Conservation (phyloP, 2,113 vertebrate genomes). For the Ochotona princeps region DNA sequence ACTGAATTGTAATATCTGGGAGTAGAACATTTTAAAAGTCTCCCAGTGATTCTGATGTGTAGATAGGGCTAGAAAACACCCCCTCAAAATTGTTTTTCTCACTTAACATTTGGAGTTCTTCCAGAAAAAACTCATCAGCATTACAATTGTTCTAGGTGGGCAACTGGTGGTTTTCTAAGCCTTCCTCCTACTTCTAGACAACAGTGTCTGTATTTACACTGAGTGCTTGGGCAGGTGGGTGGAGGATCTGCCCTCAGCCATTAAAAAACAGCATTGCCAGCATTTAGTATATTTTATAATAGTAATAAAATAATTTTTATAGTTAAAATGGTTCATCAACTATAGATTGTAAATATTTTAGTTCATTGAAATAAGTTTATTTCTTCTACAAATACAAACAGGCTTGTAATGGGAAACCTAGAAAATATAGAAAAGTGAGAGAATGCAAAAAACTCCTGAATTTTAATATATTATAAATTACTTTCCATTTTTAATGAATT, state of each 20-base stretch:
- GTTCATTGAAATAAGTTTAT: constrained; percentile 42
- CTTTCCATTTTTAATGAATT: constrained; percentile 45
- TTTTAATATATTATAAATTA: constrained; percentile 45
- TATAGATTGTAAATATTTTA: constrained; percentile 37
- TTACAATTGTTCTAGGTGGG: neutral
- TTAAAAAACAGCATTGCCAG: neutral
- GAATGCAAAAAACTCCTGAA: neutral
- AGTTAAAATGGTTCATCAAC: neutral
- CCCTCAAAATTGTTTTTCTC: neutral
- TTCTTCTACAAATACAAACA: neutral
- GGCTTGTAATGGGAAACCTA: neutral
- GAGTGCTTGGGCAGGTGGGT: neutral
- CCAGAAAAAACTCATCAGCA: neutral
- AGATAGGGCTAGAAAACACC: neutral
- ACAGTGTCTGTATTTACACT: neutral
- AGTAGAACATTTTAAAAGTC: neutral
- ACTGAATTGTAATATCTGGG: neutral
- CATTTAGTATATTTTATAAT: neutral
- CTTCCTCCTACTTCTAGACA: neutral
- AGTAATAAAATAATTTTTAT: constrained; percentile 19
- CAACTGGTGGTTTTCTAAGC: neutral
- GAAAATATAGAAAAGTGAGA: constrained; percentile 26
- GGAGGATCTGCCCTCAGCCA: constrained; percentile 8
- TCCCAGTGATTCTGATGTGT: neutral
- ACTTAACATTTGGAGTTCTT: neutral